Conservation (phyloP, 2,113 vertebrate genomes). For the Labeo catla region DNA sequence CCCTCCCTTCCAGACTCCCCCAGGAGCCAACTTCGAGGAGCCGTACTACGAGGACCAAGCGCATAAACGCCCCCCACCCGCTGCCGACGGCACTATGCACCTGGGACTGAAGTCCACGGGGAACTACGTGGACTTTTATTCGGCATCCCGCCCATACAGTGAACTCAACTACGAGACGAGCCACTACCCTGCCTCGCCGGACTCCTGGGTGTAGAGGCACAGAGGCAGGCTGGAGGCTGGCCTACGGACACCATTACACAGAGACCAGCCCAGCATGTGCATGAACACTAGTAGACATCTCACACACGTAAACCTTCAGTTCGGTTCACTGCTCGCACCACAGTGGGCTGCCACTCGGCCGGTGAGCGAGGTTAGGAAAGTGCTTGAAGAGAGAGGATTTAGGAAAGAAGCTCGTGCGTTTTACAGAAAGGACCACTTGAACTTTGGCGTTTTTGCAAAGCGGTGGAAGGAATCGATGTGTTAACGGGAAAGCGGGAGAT, state of each 20-base stretch:
- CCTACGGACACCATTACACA: conserved; percentile 42
- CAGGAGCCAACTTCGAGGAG: conserved; percentile 89
- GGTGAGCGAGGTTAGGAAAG: conserved; percentile 49
- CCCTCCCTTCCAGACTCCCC: conserved; percentile 95
- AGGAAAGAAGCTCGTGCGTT: conserved; percentile 9
- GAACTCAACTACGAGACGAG: conserved; percentile 99
- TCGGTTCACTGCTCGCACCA: conserved; percentile 83
- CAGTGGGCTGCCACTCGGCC: conserved; percentile 76
- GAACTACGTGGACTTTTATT: conserved; percentile 99
- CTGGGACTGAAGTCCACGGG: conserved; percentile 99
- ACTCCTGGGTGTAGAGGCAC: conserved; percentile 95
- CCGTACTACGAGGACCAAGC: conserved; percentile 78
- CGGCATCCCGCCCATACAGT: conserved; percentile 96
- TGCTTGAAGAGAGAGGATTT: conserved; percentile 43
- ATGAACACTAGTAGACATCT: conserved; percentile 86
- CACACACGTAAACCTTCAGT: conserved; percentile 65
- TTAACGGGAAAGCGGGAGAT: conserved; percentile 71
- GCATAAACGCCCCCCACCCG: conserved; percentile 77
- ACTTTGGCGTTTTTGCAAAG: conserved; percentile 52
- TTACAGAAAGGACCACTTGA: conserved; percentile 22
- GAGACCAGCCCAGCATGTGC: conserved; percentile 93
- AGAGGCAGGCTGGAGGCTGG: conserved; percentile 60
- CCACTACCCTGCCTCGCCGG: conserved; percentile 98
- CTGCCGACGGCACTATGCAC: conserved; percentile 95
- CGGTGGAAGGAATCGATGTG: conserved; percentile 50